Evolutionary conservation across 2,888 invertebrate species (phyloP).

Genomic region (Nysson spinosus): DNA sequence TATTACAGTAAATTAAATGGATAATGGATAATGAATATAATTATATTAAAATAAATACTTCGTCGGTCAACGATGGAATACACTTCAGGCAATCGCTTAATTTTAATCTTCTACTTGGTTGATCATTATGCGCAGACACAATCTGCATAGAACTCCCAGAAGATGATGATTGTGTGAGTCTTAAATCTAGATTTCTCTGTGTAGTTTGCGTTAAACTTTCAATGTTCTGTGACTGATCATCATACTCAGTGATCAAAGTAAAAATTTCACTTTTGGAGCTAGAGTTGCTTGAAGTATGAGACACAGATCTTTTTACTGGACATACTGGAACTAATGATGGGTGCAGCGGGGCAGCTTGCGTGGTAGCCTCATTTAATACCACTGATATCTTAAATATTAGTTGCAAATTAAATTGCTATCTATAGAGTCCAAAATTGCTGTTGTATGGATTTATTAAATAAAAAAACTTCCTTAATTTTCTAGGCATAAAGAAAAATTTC

Average conservation of each 20-base stretch:
- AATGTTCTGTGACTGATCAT: conserved; percentile 18
- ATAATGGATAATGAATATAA: too few species aligned
- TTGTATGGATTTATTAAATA: too few species aligned
- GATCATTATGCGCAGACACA: too few species aligned
- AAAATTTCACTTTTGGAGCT: conserved; percentile 40
- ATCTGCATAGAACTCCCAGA: too few species aligned
- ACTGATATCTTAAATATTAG: conserved; percentile 21
- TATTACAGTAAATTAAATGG: too few species aligned
- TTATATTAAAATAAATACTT: conserved; percentile 26
- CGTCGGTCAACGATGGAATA: conserved; percentile 9
- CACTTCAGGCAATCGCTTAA: conserved; percentile 24
- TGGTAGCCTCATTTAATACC: conserved; percentile 15
- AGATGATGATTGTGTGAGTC: too few species aligned
- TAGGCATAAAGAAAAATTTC: too few species aligned
- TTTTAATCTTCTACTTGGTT: too few species aligned
- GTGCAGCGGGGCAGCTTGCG: conserved; percentile 10
- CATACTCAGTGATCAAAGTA: conserved; percentile 45
- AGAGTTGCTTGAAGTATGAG: conserved; percentile 21
- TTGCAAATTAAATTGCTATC: background rate
- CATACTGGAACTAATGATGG: background rate
- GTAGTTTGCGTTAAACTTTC: too few species aligned
- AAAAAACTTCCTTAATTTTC: too few species aligned
- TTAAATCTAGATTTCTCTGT: too few species aligned
- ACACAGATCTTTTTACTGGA: conserved; percentile 15
- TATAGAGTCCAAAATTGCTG: too few species aligned